These are phyloP conservation scores for Trinectes maculatus DNA, from an alignment of 2,113 vertebrate genomes.

Conservation along the genomic window DNA sequence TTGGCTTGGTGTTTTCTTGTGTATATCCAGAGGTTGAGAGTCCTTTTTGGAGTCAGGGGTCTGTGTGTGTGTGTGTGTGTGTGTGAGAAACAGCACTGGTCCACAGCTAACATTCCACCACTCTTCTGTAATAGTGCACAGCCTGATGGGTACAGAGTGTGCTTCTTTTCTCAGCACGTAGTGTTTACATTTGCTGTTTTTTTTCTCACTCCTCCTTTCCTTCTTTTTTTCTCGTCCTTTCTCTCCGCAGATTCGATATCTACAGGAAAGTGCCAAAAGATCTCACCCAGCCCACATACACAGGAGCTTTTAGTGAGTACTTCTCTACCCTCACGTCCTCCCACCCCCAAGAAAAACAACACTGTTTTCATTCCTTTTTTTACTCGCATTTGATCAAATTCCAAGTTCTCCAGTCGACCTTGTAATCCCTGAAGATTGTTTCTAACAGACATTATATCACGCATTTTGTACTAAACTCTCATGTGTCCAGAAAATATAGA, in stretches of 20 bases:
- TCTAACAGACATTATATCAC: too few relatives aligned
- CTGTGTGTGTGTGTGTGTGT: neutral
- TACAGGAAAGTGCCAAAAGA: slow-evolving; percentile 99
- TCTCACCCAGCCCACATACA: slow-evolving; percentile 98
- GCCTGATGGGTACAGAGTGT: slow-evolving; percentile 79
- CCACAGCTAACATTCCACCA: slow-evolving; percentile 80
- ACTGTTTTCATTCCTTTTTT: neutral
- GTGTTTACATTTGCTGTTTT: slow-evolving; percentile 66
- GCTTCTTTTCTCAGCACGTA: slow-evolving; percentile 63
- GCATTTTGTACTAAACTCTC: too few relatives aligned
- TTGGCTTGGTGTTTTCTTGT: slow-evolving; percentile 21
- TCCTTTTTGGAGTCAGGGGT: slow-evolving; percentile 30
- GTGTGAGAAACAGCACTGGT: slow-evolving; percentile 46
- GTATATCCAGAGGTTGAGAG: slow-evolving; percentile 13
- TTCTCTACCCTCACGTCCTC: neutral
- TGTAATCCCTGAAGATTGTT: neutral
- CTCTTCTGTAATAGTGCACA: slow-evolving; percentile 70
- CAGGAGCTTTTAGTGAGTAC: slow-evolving; percentile 98
- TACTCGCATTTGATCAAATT: too few relatives aligned
- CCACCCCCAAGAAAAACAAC: neutral
- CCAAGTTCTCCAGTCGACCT: neutral
- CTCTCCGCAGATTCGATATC: slow-evolving; percentile 93
- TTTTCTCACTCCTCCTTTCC: slow-evolving; percentile 28
- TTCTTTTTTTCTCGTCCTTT: slow-evolving; percentile 19
- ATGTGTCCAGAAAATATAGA: too few relatives aligned